These are phyloP conservation scores for Heteropelma amictum DNA, from an alignment of 2,888 invertebrate species.

Conservation along the genomic window DNA sequence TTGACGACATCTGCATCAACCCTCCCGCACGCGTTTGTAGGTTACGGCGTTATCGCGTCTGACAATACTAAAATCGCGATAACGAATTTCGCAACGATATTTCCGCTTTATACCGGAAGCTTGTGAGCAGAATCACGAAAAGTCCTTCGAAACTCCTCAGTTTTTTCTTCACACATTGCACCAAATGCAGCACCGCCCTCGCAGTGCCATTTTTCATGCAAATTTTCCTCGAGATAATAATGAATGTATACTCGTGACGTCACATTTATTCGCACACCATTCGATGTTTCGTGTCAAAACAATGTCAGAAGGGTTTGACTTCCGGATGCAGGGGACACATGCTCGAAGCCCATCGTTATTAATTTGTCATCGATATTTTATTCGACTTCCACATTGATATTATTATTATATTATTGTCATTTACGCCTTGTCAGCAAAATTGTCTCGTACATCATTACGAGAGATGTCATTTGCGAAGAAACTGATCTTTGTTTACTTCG, in stretches of 20 bases:
- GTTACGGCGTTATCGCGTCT: background rate
- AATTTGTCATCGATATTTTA: background rate
- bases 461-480: background rate
- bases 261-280: constrained; percentile 28
- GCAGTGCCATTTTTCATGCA: background rate
- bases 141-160: background rate
- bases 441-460: background rate
- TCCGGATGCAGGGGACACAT: constrained; percentile 3
- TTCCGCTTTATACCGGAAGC: background rate
- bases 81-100: background rate
- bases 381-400: constrained; percentile 13
- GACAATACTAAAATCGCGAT: constrained; percentile 24
- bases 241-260: background rate
- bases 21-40: constrained; percentile 19
- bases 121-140: background rate
- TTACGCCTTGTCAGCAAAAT: background rate
- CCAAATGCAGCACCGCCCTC: no score
- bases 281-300: constrained; percentile 10
- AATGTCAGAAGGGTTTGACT: constrained; percentile 11
- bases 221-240: background rate
- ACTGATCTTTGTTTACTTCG: constrained; percentile 27
- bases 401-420: background rate
- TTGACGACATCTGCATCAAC: constrained; percentile 24
- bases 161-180: no score
- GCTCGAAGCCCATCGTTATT: background rate